These are phyloP conservation scores for Cheilosia soror DNA, from an alignment of 2,888 invertebrate genomes.

Conservation along the genomic window DNA sequence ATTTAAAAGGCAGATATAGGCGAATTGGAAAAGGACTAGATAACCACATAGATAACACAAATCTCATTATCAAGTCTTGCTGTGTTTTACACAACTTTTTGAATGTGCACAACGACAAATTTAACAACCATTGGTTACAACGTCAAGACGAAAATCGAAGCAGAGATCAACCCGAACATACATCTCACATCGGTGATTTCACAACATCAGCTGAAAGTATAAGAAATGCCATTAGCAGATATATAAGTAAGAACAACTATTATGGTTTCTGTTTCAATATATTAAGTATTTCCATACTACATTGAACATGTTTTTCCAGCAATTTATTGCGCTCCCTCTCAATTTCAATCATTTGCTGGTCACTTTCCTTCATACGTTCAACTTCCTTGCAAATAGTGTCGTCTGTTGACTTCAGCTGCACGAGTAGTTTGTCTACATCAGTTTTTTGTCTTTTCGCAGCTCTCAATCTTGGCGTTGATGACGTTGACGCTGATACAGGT, in stretches of 20 bases:
- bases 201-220: neutral
- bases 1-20: neutral
- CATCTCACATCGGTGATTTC: no score
- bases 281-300: neutral
- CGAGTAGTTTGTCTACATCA: no score
- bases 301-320: neutral
- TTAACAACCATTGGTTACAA: neutral
- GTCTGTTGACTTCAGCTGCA: no score
- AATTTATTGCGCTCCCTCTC: neutral
- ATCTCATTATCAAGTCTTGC: neutral
- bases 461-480: no score
- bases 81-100: constrained; percentile 21
- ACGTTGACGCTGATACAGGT: no score
- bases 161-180: neutral
- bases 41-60: neutral
- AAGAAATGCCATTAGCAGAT: neutral
- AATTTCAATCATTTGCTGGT: neutral
- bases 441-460: no score
- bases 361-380: no score
- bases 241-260: neutral
- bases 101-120: constrained; percentile 13
- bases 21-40: constrained; percentile 6
- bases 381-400: no score
- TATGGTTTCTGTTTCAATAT: no score
- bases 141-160: neutral